These are phyloP conservation scores for Anodontia alba DNA, from an alignment of 2,888 invertebrate genomes.

Conservation along the genomic window DNA sequence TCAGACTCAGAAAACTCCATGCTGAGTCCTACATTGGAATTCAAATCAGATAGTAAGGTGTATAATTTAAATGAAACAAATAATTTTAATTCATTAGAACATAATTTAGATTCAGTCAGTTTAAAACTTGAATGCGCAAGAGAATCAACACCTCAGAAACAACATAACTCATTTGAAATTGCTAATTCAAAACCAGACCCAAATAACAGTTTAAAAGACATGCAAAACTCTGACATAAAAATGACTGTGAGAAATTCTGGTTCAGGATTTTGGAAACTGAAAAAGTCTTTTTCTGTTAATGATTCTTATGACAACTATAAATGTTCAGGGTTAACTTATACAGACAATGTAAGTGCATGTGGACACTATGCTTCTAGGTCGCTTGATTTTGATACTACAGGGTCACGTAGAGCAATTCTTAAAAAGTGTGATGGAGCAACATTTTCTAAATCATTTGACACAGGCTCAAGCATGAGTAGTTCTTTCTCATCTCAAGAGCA, in stretches of 20 bases:
- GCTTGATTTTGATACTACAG: conserved; percentile 49
- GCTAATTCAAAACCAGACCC: too few species aligned
- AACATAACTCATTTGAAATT: too few species aligned
- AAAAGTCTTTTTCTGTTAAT: background rate
- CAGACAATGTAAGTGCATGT: background rate
- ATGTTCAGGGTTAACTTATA: background rate
- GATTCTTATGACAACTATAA: background rate
- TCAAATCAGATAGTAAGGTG: too few species aligned
- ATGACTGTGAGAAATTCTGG: background rate
- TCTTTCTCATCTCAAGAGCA: background rate
- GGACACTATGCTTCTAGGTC: conserved; percentile 25
- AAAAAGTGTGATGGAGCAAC: conserved; percentile 30
- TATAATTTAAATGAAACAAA: too few species aligned
- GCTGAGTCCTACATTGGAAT: too few species aligned
- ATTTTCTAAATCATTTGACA: conserved; percentile 53
- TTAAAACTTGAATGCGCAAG: too few species aligned
- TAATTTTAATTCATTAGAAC: too few species aligned
- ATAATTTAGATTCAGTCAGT: too few species aligned
- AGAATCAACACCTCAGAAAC: too few species aligned
- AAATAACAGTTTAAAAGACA: too few species aligned
- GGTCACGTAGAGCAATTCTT: conserved; percentile 42
- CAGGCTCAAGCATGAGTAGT: background rate
- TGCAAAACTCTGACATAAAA: too few species aligned
- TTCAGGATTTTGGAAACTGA: background rate
- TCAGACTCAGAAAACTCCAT: too few species aligned